Base-by-base conservation (phyloP, 1,140 invertebrate genomes). In the Pseudomyrmex cubaensis region DNA sequence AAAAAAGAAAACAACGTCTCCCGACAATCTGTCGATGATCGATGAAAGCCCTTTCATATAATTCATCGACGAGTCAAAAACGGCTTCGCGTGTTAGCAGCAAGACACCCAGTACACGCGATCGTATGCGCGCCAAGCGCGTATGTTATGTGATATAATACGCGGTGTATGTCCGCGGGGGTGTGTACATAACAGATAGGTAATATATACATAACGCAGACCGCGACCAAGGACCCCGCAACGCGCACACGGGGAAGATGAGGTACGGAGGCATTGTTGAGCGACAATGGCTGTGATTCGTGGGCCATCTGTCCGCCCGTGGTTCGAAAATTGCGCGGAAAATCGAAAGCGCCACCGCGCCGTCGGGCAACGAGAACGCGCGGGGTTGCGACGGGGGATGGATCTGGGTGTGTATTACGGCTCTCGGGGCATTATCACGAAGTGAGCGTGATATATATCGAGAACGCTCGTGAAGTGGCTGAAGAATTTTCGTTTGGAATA, bases 251-350 rank as follows among this genome's bases (percentile, higher is more conserved):
- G 15, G 25, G 77, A 72, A 64, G 75, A 52, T 64, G 54, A 63
- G 57, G 84, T 44, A 74, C 64, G 64, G 25, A 57, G 69, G 69
- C 62, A 88, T 87, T 73, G 82, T 88, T 56, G 75, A 74, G 52
- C 54, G 75, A 80, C 82, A 72, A 87, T 87, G 22, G 85, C 86
- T 84, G 84, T 66, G 82, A 87, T 80, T 82, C 82, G 86, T 77
- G 63, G 70, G 70, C 85, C 86, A 87, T 84, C 82, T 87, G 86
- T 87, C 85, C 82, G 63, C 50, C 15, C 61, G 12, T 76, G 86
- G 25, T 64, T 69, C 80, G 69, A 87, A 87, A 87, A 87, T 87
- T 85, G 69, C 57, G 85, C 75, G 87, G 87, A 88, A 88, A 88
- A 88, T 88, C 87, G 87, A 85, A 77, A 76, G 75, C 63, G 57